Evolutionary conservation across 2,797 vertebrate species (phyloP), one percentile per base, ranked within the genome.

Genomic region (Megalops cyprinoides): DNA sequence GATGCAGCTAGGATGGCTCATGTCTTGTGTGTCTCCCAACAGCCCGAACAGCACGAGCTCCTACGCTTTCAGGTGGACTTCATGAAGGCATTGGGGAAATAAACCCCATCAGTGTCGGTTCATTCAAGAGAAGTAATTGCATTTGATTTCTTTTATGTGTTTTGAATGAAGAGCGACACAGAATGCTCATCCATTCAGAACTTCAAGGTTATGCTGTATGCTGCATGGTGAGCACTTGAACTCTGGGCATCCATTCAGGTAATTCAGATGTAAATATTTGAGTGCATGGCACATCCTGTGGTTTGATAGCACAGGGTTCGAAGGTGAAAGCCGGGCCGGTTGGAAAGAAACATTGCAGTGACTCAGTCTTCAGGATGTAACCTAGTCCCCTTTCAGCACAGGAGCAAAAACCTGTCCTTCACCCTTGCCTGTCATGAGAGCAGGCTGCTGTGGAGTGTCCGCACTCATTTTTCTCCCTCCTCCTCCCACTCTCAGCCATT

Each of bases 191-290:
- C 39, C 25, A 9, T 71, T 44, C 67, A 12, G 5, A 20, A 8
- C 8, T 10, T 44, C 20, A 44, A 44, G 37, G 20, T 71, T 71
- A 71, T 44, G 42, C 39, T 23, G 18, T 71, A 14, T 44, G 67
- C 67, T 71, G 4, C 67, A 71, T 23, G 39, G 15, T n/a, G 8
- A n/a, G 37, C 31, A 44, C 25, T 44, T n/a, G 39, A 44, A 71
- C 20, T 44, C 37, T 44, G 3, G 1, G 20, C 67, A 71, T 7
- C 37, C 37, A 71, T n/a, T 42, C 23, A 9, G 4, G 23, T 3
- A 12, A n/a, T 44, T 71, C 67, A 44, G 39, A 44, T 42, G 67
- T 71, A 71, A 71, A 71, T 71, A 71, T 71, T n/a, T 71, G 67
- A 18, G 71, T 42, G 34, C 23, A 15, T 10, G 39, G 39, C 67